Evolutionary conservation across 2,797 vertebrate genomes (phyloP), one percentile per base, ranked within the genome.

Genomic region (Clarias laeviceps): DNA sequence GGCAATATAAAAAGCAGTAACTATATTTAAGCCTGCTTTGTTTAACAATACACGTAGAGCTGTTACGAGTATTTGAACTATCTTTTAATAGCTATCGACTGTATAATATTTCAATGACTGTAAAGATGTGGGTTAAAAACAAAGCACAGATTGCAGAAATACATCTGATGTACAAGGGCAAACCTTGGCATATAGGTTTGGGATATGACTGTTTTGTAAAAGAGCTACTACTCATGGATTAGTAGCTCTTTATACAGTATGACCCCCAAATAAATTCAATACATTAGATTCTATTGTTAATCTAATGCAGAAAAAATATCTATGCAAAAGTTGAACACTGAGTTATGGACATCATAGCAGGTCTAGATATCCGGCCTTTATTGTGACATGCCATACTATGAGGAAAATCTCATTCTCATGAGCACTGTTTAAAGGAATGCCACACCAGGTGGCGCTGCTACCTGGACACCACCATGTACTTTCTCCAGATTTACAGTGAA

Each of bases 391-490:
- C n/a, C 7, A 79, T 1, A 62, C 34, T 9, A n/a, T 18, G n/a
- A 40, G 59, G 34, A 80, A 17, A 3, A 2, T 61, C 12, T 37
- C 12, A 61, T 61, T 29, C 76, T 62, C 2, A 61, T 61, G 11
- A 61, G 76, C 59, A 45, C 34, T 79, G 2, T 27, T 40, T 80
- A 80, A 17, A 64, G 15, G 37, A 80, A n/a, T 65, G 37, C 78
- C 24, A 64, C 78, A 80, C 34, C 37, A 80, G 78, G 61, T 80
- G 78, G 78, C 37, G 78, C 78, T 80, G 61, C 78, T 65, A 64
- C 61, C 78, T 65, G 59, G 3, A 45, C 11, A 1, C 11, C 61
- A 80, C 3, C 24, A 17, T 77, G 29, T n/a, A 54, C n/a, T 27
- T 74, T 17, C 40, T 61, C 56, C 34, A 80, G 77, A 45, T 80